phyloP scores from a whole-genome alignment of 2,113 vertebrate species.

The Myotis davidii region DNA sequence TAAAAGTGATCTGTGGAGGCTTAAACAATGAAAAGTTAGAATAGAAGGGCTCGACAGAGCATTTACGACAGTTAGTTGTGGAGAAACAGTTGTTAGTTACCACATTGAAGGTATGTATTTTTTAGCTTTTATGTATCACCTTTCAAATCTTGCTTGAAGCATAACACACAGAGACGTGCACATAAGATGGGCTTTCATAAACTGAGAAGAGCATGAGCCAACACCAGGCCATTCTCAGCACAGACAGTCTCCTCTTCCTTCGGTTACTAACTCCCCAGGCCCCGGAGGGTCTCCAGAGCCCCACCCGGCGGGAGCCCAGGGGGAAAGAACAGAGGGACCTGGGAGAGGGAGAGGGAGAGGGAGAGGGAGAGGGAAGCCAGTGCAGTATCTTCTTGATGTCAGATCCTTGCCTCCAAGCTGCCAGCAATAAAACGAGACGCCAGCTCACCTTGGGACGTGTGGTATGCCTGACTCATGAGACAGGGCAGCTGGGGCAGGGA shows the following conservation, averaged over 20 bases:
- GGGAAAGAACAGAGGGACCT: constrained; percentile 7
- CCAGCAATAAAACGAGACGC: constrained; percentile 66
- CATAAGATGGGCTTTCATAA: neutral
- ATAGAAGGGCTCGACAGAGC: neutral
- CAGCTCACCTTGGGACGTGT: constrained; percentile 70
- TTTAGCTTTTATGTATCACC: neutral
- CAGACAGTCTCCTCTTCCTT: neutral
- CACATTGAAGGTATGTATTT: neutral
- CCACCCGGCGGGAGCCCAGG: neutral
- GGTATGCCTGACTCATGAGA: constrained; percentile 60
- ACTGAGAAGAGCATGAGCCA: neutral
- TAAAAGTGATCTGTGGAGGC: neutral
- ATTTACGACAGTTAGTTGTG: neutral
- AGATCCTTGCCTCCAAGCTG: constrained; percentile 60
- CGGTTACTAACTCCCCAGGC: neutral
- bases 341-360: neutral
- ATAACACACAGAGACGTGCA: neutral
- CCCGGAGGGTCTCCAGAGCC: neutral
- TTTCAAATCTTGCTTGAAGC: neutral
- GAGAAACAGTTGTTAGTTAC: neutral
- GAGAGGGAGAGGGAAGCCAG: neutral
- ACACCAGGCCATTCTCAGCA: neutral
- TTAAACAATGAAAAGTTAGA: neutral
- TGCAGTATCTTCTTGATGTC: constrained; percentile 59
- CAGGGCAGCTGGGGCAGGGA: constrained; percentile 60